Base-by-base conservation (phyloP, 2,113 vertebrate species). In the Naja naja region DNA sequence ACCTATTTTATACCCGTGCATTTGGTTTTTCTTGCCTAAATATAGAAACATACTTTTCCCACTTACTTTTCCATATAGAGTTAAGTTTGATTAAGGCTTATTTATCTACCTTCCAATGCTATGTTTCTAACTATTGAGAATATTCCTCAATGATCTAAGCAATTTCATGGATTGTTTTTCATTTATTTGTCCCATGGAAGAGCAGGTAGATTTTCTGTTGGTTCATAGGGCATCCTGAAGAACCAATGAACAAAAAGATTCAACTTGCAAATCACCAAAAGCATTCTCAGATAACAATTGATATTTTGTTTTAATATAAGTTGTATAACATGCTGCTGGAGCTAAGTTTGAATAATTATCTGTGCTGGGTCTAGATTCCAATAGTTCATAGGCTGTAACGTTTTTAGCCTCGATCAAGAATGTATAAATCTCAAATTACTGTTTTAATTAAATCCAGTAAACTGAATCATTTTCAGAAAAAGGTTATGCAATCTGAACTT, bases 401-500 rank as follows among this genome's bases (percentile, higher is more conserved):
- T 14, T 52, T 56, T 64, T 95, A 60, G 91, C 47, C 3, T 74
- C 22, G 52, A 85, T 88, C 23, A 14, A 47, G 4, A 2, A 45
- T 69, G 93, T 85, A 16, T n/a, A 93, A 58, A 39, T 92, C 11
- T 55, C 47, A 91, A 90, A 53, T 60, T 52, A 81, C 87, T 92
- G n/a, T 1, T 91, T 87, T 89, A 94, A 34, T 92, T 95, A 45
- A 53, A 94, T 81, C 54, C 58, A 86, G 92, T 30, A 88, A 53
- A 60, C 10, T 60, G 86, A 86, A 90, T 22, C 88, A 91, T 22
- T 25, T 91, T 93, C 87, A 53, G 95, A 91, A 94, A 94, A 95
- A 96, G 88, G 93, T 95, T 93, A 87, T 87, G 87, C 94, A 91
- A 93, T 27, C 27, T 85, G 94, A 94, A 94, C n/a, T 45, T 56